A percentile compares a stretch with the other conserved stretches of the same genome.
These are phyloP conservation scores for Phania funesta DNA, from an alignment of 2,888 invertebrate species.

Conservation along the genomic window DNA sequence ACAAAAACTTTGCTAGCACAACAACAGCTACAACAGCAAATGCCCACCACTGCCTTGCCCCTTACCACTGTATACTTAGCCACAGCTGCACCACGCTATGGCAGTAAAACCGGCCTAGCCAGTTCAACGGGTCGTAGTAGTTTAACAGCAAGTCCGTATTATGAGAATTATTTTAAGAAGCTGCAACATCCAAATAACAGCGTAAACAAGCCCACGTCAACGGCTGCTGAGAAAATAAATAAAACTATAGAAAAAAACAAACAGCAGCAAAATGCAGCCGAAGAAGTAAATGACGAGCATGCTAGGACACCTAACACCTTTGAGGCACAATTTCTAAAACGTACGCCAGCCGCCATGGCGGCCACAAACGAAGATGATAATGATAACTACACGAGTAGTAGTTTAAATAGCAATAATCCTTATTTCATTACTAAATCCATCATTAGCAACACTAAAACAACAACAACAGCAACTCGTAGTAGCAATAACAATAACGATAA, in stretches of 20 bases:
- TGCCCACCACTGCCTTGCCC: slow-evolving; percentile 68
- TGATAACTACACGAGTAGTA: slow-evolving; percentile 70
- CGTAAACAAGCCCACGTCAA: slow-evolving; percentile 61
- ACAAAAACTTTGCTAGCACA: slow-evolving; percentile 66
- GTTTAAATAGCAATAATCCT: slow-evolving; percentile 52
- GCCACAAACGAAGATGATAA: slow-evolving; percentile 47
- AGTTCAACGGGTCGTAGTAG: slow-evolving; percentile 48
- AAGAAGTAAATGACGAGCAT: neutral
- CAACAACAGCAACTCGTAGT: slow-evolving; percentile 64
- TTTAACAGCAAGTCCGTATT: slow-evolving; percentile 72
- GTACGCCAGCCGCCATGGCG: slow-evolving; percentile 72
- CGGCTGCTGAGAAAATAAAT: slow-evolving; percentile 69
- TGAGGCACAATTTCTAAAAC: slow-evolving; percentile 75
- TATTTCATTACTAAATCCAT: slow-evolving; percentile 47
- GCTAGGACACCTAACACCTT: slow-evolving; percentile 69
- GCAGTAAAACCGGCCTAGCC: slow-evolving; percentile 23
- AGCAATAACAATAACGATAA: slow-evolving; percentile 46
- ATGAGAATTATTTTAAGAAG: slow-evolving; percentile 79
- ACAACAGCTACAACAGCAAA: slow-evolving; percentile 56
- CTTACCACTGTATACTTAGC: slow-evolving; percentile 63
- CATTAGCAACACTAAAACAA: neutral
- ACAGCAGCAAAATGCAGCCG: slow-evolving; percentile 40
- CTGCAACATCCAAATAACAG: slow-evolving; percentile 72
- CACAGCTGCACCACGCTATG: slow-evolving; percentile 36
- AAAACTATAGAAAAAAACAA: slow-evolving; percentile 49